Base-by-base conservation (phyloP, 2,797 vertebrate genomes). In the Lepus townsendii region DNA sequence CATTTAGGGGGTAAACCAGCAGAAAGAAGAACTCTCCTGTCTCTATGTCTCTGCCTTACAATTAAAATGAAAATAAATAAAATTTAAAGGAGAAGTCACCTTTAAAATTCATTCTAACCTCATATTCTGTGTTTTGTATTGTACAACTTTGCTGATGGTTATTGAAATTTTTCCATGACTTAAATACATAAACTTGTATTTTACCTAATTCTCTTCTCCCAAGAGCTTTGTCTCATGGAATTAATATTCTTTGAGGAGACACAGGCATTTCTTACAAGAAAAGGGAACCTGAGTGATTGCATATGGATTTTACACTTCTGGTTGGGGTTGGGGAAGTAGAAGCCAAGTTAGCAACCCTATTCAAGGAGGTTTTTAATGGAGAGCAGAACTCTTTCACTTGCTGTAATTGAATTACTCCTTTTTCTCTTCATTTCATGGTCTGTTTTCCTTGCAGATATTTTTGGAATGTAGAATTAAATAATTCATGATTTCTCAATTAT, bases 391-490 rank as follows among this genome's bases (percentile, higher is more conserved):
- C 88, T 96, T 96, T 96, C 82, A 77, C 76, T 85, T 88, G 83
- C 38, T 94, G 19, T 97, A 91, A 97, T 96, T 83, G 83, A 97
- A 97, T 94, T 96, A 96, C 83, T 83, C 92, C 30, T 88, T 95
- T 87, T 93, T 90, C 80, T 96, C 77, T 88, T 95, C 93, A 80
- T 85, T 91, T 87, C 96, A 93, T 96, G 94, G 95, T 96, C 83
- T 96, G 88, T 84, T 97, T 97, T 96, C 85, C 92, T 96, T 93
- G 83, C 30, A 96, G 94, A 96, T 89, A 97, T 93, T 95, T 95
- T 95, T 96, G 96, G 94, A 97, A 97, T 93, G 92, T 94, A 63
- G 95, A 96, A 93, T 97, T 97, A 97, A 96, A 94, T 97, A 96
- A 97, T 96, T 97, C 93, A 96, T 97, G 97, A 97, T 96, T 97